Evolutionary conservation across 1,140 invertebrate genomes (phyloP).

Genomic region (Drosophila guanche): DNA sequence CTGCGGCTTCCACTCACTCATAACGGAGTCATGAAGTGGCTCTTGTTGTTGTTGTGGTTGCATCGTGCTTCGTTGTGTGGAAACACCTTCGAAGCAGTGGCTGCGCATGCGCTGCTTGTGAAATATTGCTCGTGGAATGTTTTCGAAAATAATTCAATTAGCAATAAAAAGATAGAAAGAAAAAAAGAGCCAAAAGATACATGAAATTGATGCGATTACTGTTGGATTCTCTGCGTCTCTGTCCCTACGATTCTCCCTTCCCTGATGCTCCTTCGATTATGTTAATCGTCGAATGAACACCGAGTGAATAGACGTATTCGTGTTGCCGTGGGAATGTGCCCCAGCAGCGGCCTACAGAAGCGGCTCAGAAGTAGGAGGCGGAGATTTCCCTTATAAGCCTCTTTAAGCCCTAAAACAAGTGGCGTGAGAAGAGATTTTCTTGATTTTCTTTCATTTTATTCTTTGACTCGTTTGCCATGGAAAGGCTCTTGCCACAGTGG

Average conservation of each 20-base stretch:
- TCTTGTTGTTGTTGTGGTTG: neutral
- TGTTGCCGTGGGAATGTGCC: slow-evolving; percentile 55
- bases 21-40: slow-evolving; percentile 27
- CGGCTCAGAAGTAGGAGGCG: neutral
- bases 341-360: slow-evolving; percentile 8
- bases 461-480: slow-evolving; percentile 48
- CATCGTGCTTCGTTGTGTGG: slow-evolving; percentile 34
- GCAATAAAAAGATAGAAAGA: slow-evolving; percentile 16
- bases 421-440: slow-evolving; percentile 17
- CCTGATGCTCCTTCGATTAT: slow-evolving; percentile 52
- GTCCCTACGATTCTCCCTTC: slow-evolving; percentile 42
- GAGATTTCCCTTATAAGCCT: slow-evolving; percentile 53
- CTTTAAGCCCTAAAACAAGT: slow-evolving; percentile 43
- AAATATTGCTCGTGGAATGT: slow-evolving; percentile 37
- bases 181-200: neutral
- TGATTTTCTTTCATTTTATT: slow-evolving; percentile 27
- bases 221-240: slow-evolving; percentile 31
- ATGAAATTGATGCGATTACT: slow-evolving; percentile 35
- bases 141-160: slow-evolving; percentile 68
- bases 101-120: slow-evolving; percentile 34
- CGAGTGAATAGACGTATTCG: too few relatives aligned
- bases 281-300: slow-evolving; percentile 47
- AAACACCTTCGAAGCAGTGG: slow-evolving; percentile 47
- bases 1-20: slow-evolving; percentile 56
- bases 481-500: slow-evolving; percentile 32